A percentile compares a stretch with the other conserved stretches of the same genome.
Conservation (phyloP, 2,113 vertebrate genomes). For the Puma concolor region DNA sequence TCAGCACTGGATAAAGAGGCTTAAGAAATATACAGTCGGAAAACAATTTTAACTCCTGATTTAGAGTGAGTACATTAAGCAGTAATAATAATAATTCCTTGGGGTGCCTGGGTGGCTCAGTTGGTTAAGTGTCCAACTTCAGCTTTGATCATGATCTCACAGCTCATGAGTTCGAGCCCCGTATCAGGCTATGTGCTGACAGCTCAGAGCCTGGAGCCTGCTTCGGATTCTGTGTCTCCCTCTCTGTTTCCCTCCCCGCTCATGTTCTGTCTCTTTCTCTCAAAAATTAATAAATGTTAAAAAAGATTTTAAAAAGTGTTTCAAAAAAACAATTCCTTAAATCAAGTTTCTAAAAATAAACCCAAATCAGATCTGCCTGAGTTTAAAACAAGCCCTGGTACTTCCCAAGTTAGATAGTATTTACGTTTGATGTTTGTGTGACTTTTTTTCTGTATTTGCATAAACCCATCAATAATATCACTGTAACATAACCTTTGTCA, state of each 20-base stretch:
- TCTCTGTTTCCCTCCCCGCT: no score
- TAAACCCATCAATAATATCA: background rate
- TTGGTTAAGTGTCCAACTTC: no score
- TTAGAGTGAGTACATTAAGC: background rate
- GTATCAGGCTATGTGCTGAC: no score
- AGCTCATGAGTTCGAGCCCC: no score
- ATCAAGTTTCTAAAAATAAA: background rate
- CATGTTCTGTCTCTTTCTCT: no score
- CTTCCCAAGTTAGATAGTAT: background rate
- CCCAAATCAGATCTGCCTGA: background rate
- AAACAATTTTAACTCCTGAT: background rate
- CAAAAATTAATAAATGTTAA: no score
- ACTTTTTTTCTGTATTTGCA: background rate
- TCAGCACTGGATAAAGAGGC: background rate
- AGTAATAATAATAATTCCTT: background rate
- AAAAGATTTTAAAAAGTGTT: no score
- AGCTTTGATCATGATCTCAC: no score
- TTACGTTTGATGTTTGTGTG: background rate
- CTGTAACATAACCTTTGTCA: background rate
- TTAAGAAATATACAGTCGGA: background rate
- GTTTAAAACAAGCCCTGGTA: background rate
- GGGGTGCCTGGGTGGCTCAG: no score
- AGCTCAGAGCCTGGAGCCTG: no score
- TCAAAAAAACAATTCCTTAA: background rate
- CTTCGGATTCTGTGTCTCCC: no score